Evolutionary conservation across 2,113 vertebrate genomes (phyloP).

Genomic region (Bufo gargarizans): DNA sequence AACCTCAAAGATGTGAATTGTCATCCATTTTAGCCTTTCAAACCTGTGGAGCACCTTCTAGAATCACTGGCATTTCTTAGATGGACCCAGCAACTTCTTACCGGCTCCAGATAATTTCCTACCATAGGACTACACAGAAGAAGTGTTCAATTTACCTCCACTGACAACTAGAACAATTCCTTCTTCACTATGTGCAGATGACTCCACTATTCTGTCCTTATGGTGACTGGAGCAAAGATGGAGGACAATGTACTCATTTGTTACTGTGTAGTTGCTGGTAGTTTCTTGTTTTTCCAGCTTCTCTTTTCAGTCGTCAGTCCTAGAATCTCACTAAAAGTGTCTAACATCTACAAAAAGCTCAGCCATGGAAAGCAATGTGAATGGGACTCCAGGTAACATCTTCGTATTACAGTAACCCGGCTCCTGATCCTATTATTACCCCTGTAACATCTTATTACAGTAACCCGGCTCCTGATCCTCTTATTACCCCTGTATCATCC

Average conservation of each 20-base stretch:
- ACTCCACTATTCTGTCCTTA: background rate
- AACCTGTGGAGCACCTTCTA: background rate
- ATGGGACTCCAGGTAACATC: conserved; percentile 80
- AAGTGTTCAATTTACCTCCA: too few relatives aligned
- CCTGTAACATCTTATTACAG: conserved; percentile 36
- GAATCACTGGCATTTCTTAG: background rate
- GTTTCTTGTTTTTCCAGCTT: conserved; percentile 77
- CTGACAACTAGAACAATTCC: background rate
- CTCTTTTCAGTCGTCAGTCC: conserved; percentile 74
- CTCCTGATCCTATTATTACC: conserved; percentile 25
- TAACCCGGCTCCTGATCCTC: conserved; percentile 22
- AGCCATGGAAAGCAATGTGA: conserved; percentile 72
- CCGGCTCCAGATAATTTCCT: background rate
- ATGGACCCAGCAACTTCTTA: background rate
- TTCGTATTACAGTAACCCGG: conserved; percentile 14
- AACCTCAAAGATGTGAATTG: background rate
- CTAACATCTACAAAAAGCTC: conserved; percentile 67
- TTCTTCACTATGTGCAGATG: background rate
- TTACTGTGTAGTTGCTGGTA: conserved; percentile 71
- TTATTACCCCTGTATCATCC: conserved; percentile 40
- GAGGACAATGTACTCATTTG: conserved; percentile 34
- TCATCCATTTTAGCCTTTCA: background rate
- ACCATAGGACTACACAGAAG: background rate
- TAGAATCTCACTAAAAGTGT: conserved; percentile 67
- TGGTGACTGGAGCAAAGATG: conserved; percentile 7